Evolutionary conservation across 2,888 invertebrate genomes (phyloP).

Genomic region (Ormyrus pomaceus): DNA sequence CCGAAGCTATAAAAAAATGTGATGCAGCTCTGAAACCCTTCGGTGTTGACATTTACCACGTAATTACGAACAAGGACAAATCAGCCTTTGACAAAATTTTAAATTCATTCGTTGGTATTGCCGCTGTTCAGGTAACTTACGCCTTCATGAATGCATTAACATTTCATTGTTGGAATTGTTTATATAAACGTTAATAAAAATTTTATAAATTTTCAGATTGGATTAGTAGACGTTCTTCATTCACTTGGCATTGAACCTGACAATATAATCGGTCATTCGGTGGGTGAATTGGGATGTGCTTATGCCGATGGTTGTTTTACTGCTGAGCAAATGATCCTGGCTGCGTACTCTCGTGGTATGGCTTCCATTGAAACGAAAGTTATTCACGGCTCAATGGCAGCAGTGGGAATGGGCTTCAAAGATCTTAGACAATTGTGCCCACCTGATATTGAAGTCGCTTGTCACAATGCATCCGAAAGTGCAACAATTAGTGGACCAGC

Average conservation of each 20-base stretch:
- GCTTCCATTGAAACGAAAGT: conserved; percentile 67
- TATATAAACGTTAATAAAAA: too few species aligned
- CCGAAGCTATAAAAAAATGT: conserved; percentile 80
- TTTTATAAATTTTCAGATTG: conserved; percentile 75
- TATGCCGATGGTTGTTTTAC: conserved; percentile 96
- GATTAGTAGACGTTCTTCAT: conserved; percentile 81
- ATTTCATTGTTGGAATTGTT: too few species aligned
- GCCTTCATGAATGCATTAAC: too few species aligned
- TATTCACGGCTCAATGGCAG: conserved; percentile 91
- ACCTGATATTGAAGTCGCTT: conserved; percentile 88
- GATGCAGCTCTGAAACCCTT: conserved; percentile 79
- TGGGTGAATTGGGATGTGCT: conserved; percentile 95
- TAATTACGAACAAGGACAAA: conserved; percentile 79
- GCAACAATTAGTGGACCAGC: conserved; percentile 93
- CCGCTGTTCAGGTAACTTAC: conserved; percentile 79
- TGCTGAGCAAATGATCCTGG: conserved; percentile 69
- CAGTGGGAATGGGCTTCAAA: conserved; percentile 83
- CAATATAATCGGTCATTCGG: conserved; percentile 92
- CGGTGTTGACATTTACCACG: conserved; percentile 80
- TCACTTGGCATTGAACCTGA: conserved; percentile 82
- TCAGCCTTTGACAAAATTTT: conserved; percentile 81
- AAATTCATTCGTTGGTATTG: conserved; percentile 85
- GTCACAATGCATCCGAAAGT: conserved; percentile 90
- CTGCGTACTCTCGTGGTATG: conserved; percentile 68
- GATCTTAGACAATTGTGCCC: conserved; percentile 83